Evolutionary conservation across 2,113 vertebrate genomes (phyloP).

Genomic region (Passer montanus): DNA sequence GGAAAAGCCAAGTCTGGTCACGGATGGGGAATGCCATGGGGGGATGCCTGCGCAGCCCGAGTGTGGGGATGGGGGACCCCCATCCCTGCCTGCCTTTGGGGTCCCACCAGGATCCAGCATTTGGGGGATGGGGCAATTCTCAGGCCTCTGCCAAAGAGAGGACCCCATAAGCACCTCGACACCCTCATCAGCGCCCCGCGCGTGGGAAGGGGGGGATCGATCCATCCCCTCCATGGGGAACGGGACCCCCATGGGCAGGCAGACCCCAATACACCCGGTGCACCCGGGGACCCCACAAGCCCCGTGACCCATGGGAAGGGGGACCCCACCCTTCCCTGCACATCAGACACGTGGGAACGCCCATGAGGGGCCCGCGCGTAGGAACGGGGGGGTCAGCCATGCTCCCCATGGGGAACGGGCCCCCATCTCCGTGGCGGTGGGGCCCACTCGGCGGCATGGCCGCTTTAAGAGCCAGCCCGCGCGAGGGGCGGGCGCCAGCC

Average conservation of each 20-base stretch:
- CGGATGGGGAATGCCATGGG: not conserved
- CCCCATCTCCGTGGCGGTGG: fast-evolving
- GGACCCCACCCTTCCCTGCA: too few species aligned
- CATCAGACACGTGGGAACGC: not conserved
- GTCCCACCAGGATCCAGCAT: fast-evolving
- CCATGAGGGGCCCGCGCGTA: too few species aligned
- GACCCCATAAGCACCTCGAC: too few species aligned
- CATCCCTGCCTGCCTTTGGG: not conserved
- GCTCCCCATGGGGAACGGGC: not conserved
- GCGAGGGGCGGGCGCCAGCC: not conserved
- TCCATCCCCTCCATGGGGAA: fast-evolving
- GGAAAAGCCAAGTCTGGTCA: fast-evolving
- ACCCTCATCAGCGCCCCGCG: not conserved
- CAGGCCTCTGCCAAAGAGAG: too few species aligned
- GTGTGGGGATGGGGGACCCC: not conserved
- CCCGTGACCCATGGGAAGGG: not conserved
- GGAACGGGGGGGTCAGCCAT: too few species aligned
- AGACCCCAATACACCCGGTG: fast-evolving
- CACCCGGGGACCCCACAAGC: too few species aligned
- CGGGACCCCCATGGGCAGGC: not conserved
- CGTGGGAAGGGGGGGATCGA: not conserved
- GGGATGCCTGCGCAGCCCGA: not conserved
- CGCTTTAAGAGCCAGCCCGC: not conserved
- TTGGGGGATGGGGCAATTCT: not conserved
- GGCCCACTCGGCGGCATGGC: fast-evolving